These are phyloP conservation scores for Listrodromus nycthemerus DNA, from an alignment of 2,888 invertebrate species.

Conservation along the genomic window DNA sequence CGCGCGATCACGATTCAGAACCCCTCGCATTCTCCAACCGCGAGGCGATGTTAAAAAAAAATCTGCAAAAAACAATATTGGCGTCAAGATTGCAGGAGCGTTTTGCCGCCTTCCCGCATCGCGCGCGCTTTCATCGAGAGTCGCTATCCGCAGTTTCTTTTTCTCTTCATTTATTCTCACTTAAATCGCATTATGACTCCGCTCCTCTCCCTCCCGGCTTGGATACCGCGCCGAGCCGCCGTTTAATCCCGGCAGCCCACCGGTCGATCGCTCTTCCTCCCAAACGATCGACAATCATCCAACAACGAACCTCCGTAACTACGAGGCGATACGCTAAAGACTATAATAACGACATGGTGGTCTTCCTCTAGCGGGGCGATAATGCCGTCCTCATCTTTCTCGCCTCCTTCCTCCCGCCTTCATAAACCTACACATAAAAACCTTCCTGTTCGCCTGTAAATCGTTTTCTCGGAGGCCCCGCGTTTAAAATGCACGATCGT, in stretches of 20 bases:
- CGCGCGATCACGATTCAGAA: conserved; percentile 48
- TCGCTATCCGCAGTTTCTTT: conserved; percentile 20
- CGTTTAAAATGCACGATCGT: conserved; percentile 32
- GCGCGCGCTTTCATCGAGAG: conserved; percentile 31
- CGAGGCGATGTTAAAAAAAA: conserved; percentile 30
- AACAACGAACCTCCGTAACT: conserved; percentile 42
- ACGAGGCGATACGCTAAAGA: conserved; percentile 63
- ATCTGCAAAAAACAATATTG: conserved; percentile 18
- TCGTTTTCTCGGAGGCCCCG: conserved; percentile 13
- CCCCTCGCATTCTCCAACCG: conserved; percentile 7
- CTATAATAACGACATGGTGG: conserved; percentile 64
- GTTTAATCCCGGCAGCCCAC: conserved; percentile 51
- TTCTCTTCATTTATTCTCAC: conserved; percentile 22
- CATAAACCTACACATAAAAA: no score
- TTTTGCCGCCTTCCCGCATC: conserved; percentile 35
- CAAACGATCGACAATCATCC: conserved; percentile 57
- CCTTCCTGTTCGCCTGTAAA: neutral
- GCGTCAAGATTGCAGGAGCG: conserved; percentile 55
- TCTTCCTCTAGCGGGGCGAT: conserved; percentile 37
- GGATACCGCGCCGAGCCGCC: conserved; percentile 37
- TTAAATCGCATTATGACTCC: conserved; percentile 47
- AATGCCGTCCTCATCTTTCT: conserved; percentile 10
- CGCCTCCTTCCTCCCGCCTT: conserved; percentile 19
- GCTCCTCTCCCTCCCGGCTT: conserved; percentile 49
- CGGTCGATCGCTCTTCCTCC: conserved; percentile 59